Evolutionary conservation across 2,888 invertebrate species (phyloP).

Genomic region (Dynastes tityus): DNA sequence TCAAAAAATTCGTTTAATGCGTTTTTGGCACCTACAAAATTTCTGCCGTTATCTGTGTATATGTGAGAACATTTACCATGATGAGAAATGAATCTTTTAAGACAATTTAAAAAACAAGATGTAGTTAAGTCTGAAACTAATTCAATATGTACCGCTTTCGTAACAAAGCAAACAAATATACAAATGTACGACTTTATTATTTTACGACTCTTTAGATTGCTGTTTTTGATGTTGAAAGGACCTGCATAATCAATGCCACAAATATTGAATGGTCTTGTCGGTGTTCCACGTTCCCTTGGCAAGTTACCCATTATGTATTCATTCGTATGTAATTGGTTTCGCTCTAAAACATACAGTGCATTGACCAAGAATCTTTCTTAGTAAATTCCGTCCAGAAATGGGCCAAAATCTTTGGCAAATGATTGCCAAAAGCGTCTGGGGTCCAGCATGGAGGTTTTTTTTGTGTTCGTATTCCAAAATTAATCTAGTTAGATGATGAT

Average conservation of each 20-base stretch:
- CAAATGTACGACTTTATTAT: not conserved
- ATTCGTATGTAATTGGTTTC: not conserved
- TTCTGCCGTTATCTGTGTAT: not conserved
- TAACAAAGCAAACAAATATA: not conserved
- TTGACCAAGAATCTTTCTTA: not conserved
- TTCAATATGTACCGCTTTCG: slow-evolving; percentile 5
- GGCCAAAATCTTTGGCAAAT: not conserved
- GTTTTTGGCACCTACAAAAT: no score
- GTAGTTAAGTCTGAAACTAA: not conserved
- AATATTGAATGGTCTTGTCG: not conserved
- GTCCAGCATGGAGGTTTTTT: not conserved
- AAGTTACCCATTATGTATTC: not conserved
- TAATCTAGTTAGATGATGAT: not conserved
- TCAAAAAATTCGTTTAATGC: not conserved
- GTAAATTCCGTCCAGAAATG: not conserved
- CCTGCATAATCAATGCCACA: not conserved
- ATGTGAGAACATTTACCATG: not conserved
- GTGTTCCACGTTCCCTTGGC: not conserved
- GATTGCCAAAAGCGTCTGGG: not conserved
- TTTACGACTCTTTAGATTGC: not conserved
- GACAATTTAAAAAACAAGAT: not conserved
- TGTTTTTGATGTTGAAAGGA: not conserved
- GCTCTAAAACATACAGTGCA: not conserved
- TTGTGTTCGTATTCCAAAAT: not conserved
- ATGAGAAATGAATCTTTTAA: slow-evolving; percentile 6